A percentile compares a stretch with the other conserved stretches of the same genome.
phyloP scores from a whole-genome alignment of 2,797 vertebrate species.

The Chaetodon trifasciatus region DNA sequence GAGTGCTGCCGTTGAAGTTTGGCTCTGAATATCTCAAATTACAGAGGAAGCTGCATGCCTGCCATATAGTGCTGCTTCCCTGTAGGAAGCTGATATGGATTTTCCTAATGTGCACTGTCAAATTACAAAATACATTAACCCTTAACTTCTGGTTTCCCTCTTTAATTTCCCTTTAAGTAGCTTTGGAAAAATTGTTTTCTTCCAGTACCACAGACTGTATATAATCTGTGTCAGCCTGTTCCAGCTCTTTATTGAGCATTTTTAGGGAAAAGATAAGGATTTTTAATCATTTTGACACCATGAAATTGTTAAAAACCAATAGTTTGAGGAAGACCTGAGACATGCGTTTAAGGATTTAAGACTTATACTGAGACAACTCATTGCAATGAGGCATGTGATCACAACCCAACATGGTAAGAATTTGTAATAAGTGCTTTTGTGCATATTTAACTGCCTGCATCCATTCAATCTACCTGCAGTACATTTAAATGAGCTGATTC shows the following conservation, averaged over 20 bases:
- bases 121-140: conserved; percentile 35
- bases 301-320: neutral
- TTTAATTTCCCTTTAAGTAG: conserved; percentile 7
- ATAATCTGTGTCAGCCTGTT: neutral
- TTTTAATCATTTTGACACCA: neutral
- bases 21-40: conserved; percentile 54
- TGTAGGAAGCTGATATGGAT: conserved; percentile 51
- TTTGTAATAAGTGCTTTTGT: conserved; percentile 1
- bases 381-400: neutral
- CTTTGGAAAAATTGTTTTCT: neutral
- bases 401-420: neutral
- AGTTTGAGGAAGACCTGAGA: neutral
- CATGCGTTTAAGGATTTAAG: neutral
- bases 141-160: neutral
- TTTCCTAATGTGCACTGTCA: conserved; percentile 42
- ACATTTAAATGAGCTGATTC: neutral
- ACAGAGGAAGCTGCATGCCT: conserved; percentile 28
- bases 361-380: neutral
- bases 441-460: neutral
- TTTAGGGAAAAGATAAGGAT: neutral
- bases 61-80: conserved; percentile 39
- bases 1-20: conserved; percentile 42
- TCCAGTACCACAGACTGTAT: neutral
- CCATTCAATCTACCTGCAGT: neutral
- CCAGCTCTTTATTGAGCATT: neutral